A percentile compares a stretch with the other conserved stretches of the same genome.
phyloP scores from a whole-genome alignment of 2,113 vertebrate species.

The Syngnathoides biaculeatus region DNA sequence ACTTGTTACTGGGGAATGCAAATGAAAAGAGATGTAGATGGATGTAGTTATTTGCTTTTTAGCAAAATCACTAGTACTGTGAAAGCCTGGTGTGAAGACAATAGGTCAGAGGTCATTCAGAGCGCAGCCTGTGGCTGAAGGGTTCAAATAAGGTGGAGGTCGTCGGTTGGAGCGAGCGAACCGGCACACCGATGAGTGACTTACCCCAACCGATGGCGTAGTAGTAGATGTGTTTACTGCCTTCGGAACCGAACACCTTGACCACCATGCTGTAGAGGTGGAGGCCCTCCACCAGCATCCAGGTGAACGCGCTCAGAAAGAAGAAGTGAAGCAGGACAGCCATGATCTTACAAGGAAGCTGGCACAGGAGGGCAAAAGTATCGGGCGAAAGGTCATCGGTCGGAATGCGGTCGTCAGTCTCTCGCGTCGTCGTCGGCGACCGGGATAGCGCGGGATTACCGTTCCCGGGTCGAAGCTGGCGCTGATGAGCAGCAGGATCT shows the following conservation, averaged over 20 bases:
- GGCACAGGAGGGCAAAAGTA: slow-evolving; percentile 5
- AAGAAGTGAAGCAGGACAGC: slow-evolving; percentile 93
- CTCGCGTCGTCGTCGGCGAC: not conserved
- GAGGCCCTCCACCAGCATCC: slow-evolving; percentile 97
- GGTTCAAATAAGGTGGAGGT: not conserved
- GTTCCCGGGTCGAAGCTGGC: slow-evolving; percentile 81
- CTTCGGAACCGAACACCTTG: slow-evolving; percentile 93
- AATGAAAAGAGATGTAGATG: slow-evolving; percentile 22
- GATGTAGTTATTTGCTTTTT: slow-evolving; percentile 3
- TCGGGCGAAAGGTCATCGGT: not conserved
- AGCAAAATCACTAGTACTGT: slow-evolving; percentile 11
- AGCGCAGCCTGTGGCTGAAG: no score
- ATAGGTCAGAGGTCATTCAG: not conserved
- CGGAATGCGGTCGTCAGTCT: not conserved
- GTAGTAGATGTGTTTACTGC: slow-evolving; percentile 89
- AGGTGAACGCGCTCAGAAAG: slow-evolving; percentile 91
- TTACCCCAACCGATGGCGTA: slow-evolving; percentile 91
- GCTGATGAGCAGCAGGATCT: slow-evolving; percentile 88
- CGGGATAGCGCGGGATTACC: slow-evolving; percentile 54
- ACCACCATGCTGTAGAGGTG: slow-evolving; percentile 97
- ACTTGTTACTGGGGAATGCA: slow-evolving; percentile 25
- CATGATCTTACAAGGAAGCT: slow-evolving; percentile 88
- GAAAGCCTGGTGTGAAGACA: not conserved
- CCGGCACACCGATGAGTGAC: slow-evolving; percentile 22
- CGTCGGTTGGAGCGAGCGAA: no score